These are phyloP conservation scores for Zosterops japonicus DNA, from an alignment of 2,113 vertebrate genomes.

Conservation along the genomic window DNA sequence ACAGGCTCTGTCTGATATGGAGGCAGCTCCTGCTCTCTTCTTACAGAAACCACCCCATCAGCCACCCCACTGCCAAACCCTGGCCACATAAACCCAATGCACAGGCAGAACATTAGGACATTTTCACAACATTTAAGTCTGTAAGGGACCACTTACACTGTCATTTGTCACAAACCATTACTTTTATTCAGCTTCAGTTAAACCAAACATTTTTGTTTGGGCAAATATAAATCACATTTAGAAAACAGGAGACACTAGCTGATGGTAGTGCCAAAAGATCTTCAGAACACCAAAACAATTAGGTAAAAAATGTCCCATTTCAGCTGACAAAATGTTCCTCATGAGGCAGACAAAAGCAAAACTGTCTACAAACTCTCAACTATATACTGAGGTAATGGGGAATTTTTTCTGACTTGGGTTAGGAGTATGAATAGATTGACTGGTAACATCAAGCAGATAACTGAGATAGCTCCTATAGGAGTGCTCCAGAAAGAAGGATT, in stretches of 20 bases:
- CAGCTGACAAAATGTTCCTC: neutral
- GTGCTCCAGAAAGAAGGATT: neutral
- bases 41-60: neutral
- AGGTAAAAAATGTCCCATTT: neutral
- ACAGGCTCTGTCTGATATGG: fast-evolving
- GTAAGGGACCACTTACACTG: neutral
- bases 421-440: neutral
- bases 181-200: neutral
- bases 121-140: neutral
- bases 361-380: neutral
- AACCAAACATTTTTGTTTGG: neutral
- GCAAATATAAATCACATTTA: neutral
- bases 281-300: neutral
- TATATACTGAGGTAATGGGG: neutral
- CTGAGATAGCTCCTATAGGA: neutral
- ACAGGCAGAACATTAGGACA: neutral
- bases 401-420: neutral
- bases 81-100: neutral
- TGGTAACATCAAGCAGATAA: neutral
- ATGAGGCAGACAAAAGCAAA: neutral
- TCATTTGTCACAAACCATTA: neutral
- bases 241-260: neutral
- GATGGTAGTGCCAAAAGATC: neutral
- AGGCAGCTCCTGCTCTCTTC: neutral
- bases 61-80: neutral